Evolutionary conservation across 2,888 invertebrate species (phyloP), one percentile per base, ranked within the genome.

Genomic region (Pseudanteris insignis): DNA sequence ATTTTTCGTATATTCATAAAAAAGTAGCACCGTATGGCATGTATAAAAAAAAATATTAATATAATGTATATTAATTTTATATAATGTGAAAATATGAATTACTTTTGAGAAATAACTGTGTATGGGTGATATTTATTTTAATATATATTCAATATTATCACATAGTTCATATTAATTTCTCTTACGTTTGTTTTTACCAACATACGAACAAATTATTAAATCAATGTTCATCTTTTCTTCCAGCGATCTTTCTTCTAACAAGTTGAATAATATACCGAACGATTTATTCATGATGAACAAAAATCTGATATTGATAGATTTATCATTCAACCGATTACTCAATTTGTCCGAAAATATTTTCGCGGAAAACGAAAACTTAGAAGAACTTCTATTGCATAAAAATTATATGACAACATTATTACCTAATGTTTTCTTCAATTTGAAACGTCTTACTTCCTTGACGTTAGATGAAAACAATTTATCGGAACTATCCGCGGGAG

Each of bases 301-400:
- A 21, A 69, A 68, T 2, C 41, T 79, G 46, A 48, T 82, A 37
- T 87, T 89, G 70, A 75, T 89, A 40, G 88, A 91, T 75, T 83
- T 92, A 71, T 90, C 89, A 65, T 87, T 88, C 70, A 92, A 92
- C 76, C 84, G 84, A 48, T 83, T 92, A 12, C 86, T 88, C 67
- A 85, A 84, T 71, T 75, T 91, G 14, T 88, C 89, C 0, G 81
- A 84, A 1, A 83, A 84, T 1, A 82, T 89, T 58, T 90, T 91
- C 32, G 62, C 63, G 5, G 77, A 75, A 1, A 81, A 88, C 21
- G 83, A 82, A 66, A 86, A 86, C 69, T 79, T 90, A 24, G 86
- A 86, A 68, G 88, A 88, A 41, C 81, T 90, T 37, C 87, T 90
- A 70, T 73, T 89, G 32, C 87, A 89, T 0, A 85, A 86, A 64